These are phyloP conservation scores for Drosophila demipolita DNA, from an alignment of 2,888 invertebrate species.

Conservation along the genomic window DNA sequence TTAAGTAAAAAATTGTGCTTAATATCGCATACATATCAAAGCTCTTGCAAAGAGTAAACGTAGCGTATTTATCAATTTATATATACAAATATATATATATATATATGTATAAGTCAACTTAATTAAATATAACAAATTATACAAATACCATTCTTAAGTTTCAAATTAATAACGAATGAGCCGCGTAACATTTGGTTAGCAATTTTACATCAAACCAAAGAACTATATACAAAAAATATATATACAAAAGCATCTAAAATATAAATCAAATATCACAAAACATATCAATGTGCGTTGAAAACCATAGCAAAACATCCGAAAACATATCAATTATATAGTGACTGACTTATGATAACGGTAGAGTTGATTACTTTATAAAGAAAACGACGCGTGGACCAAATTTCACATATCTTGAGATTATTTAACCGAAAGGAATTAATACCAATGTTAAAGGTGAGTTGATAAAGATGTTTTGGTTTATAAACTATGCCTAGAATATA, in stretches of 20 bases:
- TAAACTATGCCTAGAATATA: not conserved
- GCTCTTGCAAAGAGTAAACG: slow-evolving; percentile 76
- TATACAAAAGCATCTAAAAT: slow-evolving; percentile 11
- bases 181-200: slow-evolving; percentile 54
- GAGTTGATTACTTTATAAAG: slow-evolving; percentile 55
- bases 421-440: not conserved
- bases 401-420: slow-evolving; percentile 15
- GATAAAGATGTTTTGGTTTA: not conserved
- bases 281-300: slow-evolving; percentile 54
- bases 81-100: slow-evolving; percentile 14
- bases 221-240: slow-evolving; percentile 23
- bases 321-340: slow-evolving; percentile 17
- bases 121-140: slow-evolving; percentile 31
- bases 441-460: slow-evolving; percentile 8
- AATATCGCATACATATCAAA: slow-evolving; percentile 80
- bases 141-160: slow-evolving; percentile 26
- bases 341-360: slow-evolving; percentile 15
- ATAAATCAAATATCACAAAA: slow-evolving; percentile 39
- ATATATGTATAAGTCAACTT: slow-evolving; percentile 16
- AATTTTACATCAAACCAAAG: slow-evolving; percentile 58
- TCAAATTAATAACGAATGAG: slow-evolving; percentile 1
- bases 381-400: slow-evolving; percentile 57
- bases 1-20: slow-evolving; percentile 51
- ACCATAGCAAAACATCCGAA: slow-evolving; percentile 9
- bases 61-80: slow-evolving; percentile 46